Base-by-base conservation (phyloP, 2,797 vertebrate species). In the Anisognathus igniventris region DNA sequence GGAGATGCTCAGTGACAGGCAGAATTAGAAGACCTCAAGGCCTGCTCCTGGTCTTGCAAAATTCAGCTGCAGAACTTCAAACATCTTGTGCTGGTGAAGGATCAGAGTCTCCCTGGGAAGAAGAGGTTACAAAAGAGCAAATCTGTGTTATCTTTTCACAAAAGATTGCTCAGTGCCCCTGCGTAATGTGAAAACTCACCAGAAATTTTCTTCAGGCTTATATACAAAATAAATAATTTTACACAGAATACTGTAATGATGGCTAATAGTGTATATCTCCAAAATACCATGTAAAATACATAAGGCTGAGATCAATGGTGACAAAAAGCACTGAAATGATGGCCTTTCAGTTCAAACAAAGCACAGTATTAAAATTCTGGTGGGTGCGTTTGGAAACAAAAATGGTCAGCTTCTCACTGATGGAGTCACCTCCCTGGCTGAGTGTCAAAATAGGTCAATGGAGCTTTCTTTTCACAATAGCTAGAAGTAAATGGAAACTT, bases 401-500 rank as follows among this genome's bases (percentile, higher is more conserved):
- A 94, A 91, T 74, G 50, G 74, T 94, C 93, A 92, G 82, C 71
- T 96, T 96, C 92, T 96, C 96, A 96, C 95, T 90, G 95, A 95
- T 91, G 89, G 70, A 95, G 92, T 88, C 96, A 96, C 96, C 92
- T 96, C 94, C 73, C 94, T 93, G 66, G 91, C 86, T 90, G 58
- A 91, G 75, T 91, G 66, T 81, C 85, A 92, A 92, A 95, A 92
- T 68, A 97, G 96, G 96, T 96, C 96, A 97, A 67, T 35, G 88
- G 74, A 81, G 85, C 86, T 80, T 94, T 91, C 73, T 86, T 95
- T 87, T 93, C 82, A 89, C 50, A 92, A 77, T 25, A 91, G 93
- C 92, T 83, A 90, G 65, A 95, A 97, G 92, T 92, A 96, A 97
- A 96, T 84, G 81, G 87, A 96, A 97, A 96, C 92, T 93, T 91